Percentiles rank a stretch among this genome's conserved stretches.
Conservation (phyloP, 2,113 vertebrate genomes). For the Nestor notabilis region DNA sequence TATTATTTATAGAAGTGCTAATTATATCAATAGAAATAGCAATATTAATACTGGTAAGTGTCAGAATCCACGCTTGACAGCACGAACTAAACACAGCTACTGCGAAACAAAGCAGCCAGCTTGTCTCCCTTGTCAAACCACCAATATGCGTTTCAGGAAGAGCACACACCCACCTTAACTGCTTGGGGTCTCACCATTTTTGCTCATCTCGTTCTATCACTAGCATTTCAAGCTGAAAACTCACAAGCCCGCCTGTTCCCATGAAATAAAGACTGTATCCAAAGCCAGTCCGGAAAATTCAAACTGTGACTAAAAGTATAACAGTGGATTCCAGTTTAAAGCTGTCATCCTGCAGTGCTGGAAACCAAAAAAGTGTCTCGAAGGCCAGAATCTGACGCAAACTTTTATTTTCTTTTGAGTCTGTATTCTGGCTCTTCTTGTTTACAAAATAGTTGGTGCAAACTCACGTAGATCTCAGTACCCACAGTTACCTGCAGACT, state of each 20-base stretch:
- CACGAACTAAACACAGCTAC: conserved; percentile 76
- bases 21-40: conserved; percentile 84
- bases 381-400: conserved; percentile 28
- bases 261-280: not conserved
- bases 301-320: conserved; percentile 23
- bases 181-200: conserved; percentile 63
- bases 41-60: conserved; percentile 80
- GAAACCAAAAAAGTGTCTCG: not conserved
- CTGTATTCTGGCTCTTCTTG: conserved; percentile 20
- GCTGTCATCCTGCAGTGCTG: conserved; percentile 1
- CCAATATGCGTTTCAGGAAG: conserved; percentile 73
- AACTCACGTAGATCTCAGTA: conserved; percentile 3
- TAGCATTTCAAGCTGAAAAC: conserved; percentile 46
- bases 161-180: conserved; percentile 67
- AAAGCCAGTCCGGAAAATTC: conserved; percentile 43
- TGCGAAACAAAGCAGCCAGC: conserved; percentile 78
- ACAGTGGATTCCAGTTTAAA: conserved; percentile 28
- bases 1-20: conserved; percentile 79
- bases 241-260: conserved; percentile 23
- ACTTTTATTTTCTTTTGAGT: not conserved
- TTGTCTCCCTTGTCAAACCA: conserved; percentile 76
- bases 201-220: conserved; percentile 60
- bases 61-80: conserved; percentile 78
- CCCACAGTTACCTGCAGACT: conserved; percentile 39
- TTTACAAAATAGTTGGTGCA: conserved; percentile 39